Evolutionary conservation across 2,797 vertebrate species (phyloP).

Genomic region (Oreochromis mossambicus): DNA sequence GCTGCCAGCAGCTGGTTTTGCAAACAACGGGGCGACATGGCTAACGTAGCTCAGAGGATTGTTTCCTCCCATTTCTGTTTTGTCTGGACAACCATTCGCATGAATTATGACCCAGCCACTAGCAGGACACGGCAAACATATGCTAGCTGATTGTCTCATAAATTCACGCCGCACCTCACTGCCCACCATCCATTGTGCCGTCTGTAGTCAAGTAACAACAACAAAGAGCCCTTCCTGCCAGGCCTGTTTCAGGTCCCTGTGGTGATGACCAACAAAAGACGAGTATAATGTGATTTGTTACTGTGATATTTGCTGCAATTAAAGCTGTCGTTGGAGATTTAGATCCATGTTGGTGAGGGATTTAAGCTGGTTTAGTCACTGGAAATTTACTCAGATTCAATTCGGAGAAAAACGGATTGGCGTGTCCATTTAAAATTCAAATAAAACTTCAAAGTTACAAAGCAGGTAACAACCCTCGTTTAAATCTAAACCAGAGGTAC

Average conservation of each 20-base stretch:
- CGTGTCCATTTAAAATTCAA: background rate
- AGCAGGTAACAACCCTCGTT: background rate
- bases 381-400: background rate
- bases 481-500: background rate
- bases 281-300: background rate
- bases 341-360: background rate
- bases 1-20: conserved; percentile 38
- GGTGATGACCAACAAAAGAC: conserved; percentile 13
- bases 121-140: conserved; percentile 65
- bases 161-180: conserved; percentile 45
- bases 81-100: conserved; percentile 45
- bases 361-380: conserved; percentile 3
- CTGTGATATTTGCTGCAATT: background rate
- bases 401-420: background rate
- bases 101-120: conserved; percentile 65
- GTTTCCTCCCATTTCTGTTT: conserved; percentile 41
- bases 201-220: conserved; percentile 52
- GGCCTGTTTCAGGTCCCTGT: conserved; percentile 7
- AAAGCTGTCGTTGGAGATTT: background rate
- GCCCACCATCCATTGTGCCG: conserved; percentile 46
- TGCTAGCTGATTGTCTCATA: conserved; percentile 70
- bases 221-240: conserved; percentile 16
- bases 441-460: background rate
- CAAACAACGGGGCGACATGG: conserved; percentile 32
- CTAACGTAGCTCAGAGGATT: conserved; percentile 42